Evolutionary conservation across 2,113 vertebrate genomes (phyloP).

Genomic region (Paedocypris sp.): DNA sequence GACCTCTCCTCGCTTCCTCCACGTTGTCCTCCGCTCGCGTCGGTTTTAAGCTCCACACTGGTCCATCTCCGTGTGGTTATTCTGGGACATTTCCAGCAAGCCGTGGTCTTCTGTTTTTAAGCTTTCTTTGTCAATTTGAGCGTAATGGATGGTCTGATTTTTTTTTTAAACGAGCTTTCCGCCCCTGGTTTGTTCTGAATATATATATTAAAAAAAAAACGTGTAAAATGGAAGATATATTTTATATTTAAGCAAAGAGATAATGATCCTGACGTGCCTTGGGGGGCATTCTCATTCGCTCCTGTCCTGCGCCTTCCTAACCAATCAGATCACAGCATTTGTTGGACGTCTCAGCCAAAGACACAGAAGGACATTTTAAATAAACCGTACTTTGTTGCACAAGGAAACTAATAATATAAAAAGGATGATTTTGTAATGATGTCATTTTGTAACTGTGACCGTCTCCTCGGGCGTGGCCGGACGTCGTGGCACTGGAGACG

Average conservation of each 20-base stretch:
- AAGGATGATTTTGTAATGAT: neutral
- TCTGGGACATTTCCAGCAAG: constrained; percentile 5
- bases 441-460: constrained; percentile 10
- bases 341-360: neutral
- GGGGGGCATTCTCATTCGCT: neutral
- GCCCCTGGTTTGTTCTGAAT: neutral
- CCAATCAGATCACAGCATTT: neutral
- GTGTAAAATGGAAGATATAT: too few relatives aligned
- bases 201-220: too few relatives aligned
- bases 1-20: constrained; percentile 24
- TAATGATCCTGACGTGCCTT: constrained; percentile 10
- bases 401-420: neutral
- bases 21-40: neutral
- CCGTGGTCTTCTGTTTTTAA: neutral
- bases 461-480: neutral
- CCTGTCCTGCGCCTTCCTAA: neutral
- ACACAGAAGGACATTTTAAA: neutral
- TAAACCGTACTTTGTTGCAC: neutral
- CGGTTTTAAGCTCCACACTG: neutral
- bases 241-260: neutral
- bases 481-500: neutral
- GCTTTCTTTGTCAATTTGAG: neutral
- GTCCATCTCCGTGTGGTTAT: neutral
- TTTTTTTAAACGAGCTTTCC: neutral
- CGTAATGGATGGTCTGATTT: neutral